phyloP scores from a whole-genome alignment of 2,888 invertebrate genomes.

The Selenia dentaria region DNA sequence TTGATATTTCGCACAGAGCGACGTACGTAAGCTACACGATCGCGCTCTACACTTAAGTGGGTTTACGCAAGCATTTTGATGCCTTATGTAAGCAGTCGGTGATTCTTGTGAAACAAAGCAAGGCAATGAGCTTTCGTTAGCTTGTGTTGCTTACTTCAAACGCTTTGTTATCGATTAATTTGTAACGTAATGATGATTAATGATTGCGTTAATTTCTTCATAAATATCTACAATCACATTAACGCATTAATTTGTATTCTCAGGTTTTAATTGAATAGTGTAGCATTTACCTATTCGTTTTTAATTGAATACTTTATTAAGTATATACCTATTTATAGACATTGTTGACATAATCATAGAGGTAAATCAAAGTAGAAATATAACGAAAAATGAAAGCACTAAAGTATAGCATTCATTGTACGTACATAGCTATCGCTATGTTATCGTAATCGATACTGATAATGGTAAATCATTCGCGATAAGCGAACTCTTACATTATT shows the following conservation, averaged over 20 bases:
- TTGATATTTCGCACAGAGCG: slow-evolving; percentile 60
- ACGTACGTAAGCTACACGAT: slow-evolving; percentile 62
- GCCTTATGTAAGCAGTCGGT: slow-evolving; percentile 75
- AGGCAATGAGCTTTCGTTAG: slow-evolving; percentile 63
- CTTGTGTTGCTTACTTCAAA: slow-evolving; percentile 54
- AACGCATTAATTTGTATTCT: no score
- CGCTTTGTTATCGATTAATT: no score
- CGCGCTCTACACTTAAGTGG: slow-evolving; percentile 66
- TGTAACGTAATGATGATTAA: slow-evolving; percentile 59
- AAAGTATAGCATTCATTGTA: slow-evolving; percentile 42
- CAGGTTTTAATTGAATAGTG: no score
- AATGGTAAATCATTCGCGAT: slow-evolving; percentile 58
- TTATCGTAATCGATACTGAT: slow-evolving; percentile 71
- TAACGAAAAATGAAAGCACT: slow-evolving; percentile 38
- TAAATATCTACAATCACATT: no score
- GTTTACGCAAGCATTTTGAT: slow-evolving; percentile 66
- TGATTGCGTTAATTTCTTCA: no score
- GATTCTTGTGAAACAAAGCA: slow-evolving; percentile 71
- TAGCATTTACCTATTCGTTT: no score
- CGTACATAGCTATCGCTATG: slow-evolving; percentile 53
- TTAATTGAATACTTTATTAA: no score
- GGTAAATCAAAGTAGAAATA: slow-evolving; percentile 16
- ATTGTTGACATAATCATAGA: neutral
- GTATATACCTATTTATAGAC: no score
- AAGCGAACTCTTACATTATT: slow-evolving; percentile 45